phyloP scores from a whole-genome alignment of 2,888 invertebrate species.

The Dryobotodes eremita region DNA sequence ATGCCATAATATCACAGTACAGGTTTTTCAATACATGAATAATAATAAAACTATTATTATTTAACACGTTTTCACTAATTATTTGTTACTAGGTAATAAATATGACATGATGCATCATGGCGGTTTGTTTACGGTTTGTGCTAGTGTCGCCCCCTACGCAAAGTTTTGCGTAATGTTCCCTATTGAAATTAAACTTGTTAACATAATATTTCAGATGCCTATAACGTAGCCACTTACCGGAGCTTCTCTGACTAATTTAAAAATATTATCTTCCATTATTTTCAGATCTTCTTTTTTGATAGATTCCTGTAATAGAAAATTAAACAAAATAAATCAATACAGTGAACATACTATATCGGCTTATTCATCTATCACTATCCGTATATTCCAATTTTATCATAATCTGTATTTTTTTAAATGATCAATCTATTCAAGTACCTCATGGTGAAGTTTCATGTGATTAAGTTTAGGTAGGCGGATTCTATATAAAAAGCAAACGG shows the following conservation, averaged over 20 bases:
- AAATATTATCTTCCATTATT: conserved; percentile 81
- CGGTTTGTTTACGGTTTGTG: too few species aligned
- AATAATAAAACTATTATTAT: too few species aligned
- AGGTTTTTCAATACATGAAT: too few species aligned
- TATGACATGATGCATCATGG: too few species aligned
- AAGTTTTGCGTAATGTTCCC: too few species aligned
- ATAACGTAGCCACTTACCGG: conserved; percentile 73
- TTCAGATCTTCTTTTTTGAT: conserved; percentile 81
- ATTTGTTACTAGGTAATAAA: too few species aligned
- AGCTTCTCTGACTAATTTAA: conserved; percentile 74
- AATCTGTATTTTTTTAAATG: not conserved
- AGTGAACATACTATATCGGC: not conserved
- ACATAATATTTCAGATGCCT: not conserved
- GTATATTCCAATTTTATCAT: not conserved
- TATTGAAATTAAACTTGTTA: not conserved
- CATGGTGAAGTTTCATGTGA: not conserved
- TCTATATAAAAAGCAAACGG: not conserved
- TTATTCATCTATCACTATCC: not conserved
- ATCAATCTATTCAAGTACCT: not conserved
- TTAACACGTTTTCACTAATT: too few species aligned
- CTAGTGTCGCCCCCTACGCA: too few species aligned
- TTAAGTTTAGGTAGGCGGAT: not conserved
- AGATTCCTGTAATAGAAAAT: conserved; percentile 72
- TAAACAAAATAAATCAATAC: conserved; percentile 2
- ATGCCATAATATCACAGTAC: too few species aligned